Percentiles rank a stretch among this genome's conserved stretches.
These are phyloP conservation scores for Teleiodes luculella DNA, from an alignment of 2,888 invertebrate species.

Conservation along the genomic window DNA sequence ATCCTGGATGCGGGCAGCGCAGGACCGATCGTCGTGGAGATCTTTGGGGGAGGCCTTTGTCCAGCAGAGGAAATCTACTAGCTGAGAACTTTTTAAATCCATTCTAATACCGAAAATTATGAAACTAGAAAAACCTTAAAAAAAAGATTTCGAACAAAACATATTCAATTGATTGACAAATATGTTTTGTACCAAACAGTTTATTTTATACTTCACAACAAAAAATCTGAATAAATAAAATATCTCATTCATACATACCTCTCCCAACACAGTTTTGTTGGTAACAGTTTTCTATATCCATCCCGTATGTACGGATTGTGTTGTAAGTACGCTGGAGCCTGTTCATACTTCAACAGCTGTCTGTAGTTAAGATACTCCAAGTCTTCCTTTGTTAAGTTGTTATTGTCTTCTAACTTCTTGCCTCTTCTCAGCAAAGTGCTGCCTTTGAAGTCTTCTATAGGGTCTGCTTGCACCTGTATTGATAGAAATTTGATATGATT, in stretches of 20 bases:
- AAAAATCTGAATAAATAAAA: too few relatives aligned
- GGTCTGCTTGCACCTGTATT: slow-evolving; percentile 57
- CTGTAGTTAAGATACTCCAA: slow-evolving; percentile 70
- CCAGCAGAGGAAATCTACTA: too few relatives aligned
- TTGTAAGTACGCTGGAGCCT: slow-evolving; percentile 90
- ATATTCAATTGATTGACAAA: too few relatives aligned
- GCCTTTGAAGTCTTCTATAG: slow-evolving; percentile 46
- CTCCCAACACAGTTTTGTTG: slow-evolving; percentile 90
- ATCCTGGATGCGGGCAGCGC: too few relatives aligned
- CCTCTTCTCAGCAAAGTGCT: slow-evolving; percentile 54
- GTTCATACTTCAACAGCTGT: slow-evolving; percentile 66
- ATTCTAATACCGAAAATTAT: too few relatives aligned
- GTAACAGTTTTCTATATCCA: slow-evolving; percentile 91
- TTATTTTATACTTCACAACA: too few relatives aligned
- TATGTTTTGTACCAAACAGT: too few relatives aligned
- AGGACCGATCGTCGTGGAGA: too few relatives aligned
- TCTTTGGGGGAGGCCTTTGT: too few relatives aligned
- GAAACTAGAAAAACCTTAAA: too few relatives aligned
- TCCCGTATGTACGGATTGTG: slow-evolving; percentile 91
- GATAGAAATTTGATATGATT: neutral
- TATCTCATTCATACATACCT: slow-evolving; percentile 81
- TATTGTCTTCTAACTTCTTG: slow-evolving; percentile 69
- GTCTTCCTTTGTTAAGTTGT: slow-evolving; percentile 68
- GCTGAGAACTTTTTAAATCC: too few relatives aligned
- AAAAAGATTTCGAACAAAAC: too few relatives aligned